Percentiles rank a stretch among this genome's conserved stretches.
phyloP scores from a whole-genome alignment of 2,888 invertebrate genomes.

The Drosophila eohydei region DNA sequence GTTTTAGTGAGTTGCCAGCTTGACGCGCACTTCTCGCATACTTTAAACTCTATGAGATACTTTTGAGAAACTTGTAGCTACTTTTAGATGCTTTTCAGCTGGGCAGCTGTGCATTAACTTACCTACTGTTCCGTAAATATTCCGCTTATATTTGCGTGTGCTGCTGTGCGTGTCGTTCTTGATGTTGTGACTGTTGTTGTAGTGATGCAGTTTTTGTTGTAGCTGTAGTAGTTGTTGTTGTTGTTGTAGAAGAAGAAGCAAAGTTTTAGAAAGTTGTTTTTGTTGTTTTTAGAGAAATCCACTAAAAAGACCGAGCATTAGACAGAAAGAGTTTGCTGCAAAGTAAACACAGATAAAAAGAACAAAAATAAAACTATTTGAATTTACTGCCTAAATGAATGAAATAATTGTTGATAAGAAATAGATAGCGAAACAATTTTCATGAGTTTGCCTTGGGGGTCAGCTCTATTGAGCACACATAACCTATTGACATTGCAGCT shows the following conservation, averaged over 20 bases:
- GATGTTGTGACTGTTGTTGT: constrained; percentile 23
- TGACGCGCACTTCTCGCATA: constrained; percentile 63
- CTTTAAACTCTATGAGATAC: constrained; percentile 47
- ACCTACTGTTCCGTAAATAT: constrained; percentile 65
- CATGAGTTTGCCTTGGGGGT: constrained; percentile 51
- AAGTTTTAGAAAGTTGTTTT: constrained; percentile 51
- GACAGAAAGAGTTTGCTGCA: constrained; percentile 69
- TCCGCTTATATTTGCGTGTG: constrained; percentile 63
- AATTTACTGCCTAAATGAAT: constrained; percentile 29
- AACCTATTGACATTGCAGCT: constrained; percentile 62
- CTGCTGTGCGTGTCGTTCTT: constrained; percentile 17
- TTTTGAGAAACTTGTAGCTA: constrained; percentile 48
- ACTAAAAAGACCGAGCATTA: constrained; percentile 70
- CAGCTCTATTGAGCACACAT: constrained; percentile 37
- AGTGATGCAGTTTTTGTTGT: constrained; percentile 15
- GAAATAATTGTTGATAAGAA: constrained; percentile 7
- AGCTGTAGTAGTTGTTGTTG: constrained; percentile 11
- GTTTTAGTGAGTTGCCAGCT: constrained; percentile 45
- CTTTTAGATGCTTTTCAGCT: constrained; percentile 36
- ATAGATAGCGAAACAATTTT: constrained; percentile 35
- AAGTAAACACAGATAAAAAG: constrained; percentile 48
- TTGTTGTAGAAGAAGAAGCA: constrained; percentile 51
- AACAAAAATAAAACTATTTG: constrained; percentile 24
- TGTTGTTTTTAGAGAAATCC: constrained; percentile 69
- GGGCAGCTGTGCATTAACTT: constrained; percentile 49